These are phyloP conservation scores for Garra rufa DNA, from an alignment of 2,113 vertebrate genomes.

Conservation along the genomic window DNA sequence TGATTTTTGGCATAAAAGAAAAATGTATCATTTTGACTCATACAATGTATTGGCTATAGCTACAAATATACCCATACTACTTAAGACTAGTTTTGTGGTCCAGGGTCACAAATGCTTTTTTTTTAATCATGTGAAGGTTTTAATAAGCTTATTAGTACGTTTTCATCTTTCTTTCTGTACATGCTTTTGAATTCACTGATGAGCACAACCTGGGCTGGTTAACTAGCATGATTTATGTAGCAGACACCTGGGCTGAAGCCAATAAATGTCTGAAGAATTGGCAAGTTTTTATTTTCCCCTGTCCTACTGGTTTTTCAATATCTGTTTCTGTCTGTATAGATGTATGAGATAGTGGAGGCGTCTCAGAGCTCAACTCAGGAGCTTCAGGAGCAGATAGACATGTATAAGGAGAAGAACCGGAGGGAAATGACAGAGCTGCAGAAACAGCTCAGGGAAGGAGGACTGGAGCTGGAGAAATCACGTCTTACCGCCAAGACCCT, in stretches of 20 bases:
- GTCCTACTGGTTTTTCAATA: not conserved
- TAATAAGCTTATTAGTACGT: not conserved
- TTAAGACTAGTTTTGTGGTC: too few relatives aligned
- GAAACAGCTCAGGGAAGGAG: slow-evolving; percentile 86
- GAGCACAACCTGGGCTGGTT: not conserved
- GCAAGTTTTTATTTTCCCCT: not conserved
- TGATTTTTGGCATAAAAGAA: too few relatives aligned
- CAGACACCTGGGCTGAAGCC: not conserved
- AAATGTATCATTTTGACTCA: too few relatives aligned
- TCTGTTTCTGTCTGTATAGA: slow-evolving; percentile 71
- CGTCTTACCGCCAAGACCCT: slow-evolving; percentile 75
- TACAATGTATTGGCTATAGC: too few relatives aligned
- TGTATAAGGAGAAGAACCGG: slow-evolving; percentile 91
- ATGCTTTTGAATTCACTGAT: not conserved
- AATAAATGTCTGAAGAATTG: not conserved
- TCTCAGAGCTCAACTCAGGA: slow-evolving; percentile 86
- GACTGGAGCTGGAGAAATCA: slow-evolving; percentile 84
- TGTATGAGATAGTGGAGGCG: slow-evolving; percentile 85
- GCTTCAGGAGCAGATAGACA: slow-evolving; percentile 91
- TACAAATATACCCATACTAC: too few relatives aligned
- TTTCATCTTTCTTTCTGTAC: not conserved
- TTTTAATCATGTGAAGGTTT: not conserved
- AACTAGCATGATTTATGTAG: not conserved
- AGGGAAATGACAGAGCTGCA: slow-evolving; percentile 86
- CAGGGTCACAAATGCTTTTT: too few relatives aligned